Conservation (phyloP, 1,140 invertebrate species). For the Halyomorpha halys region DNA sequence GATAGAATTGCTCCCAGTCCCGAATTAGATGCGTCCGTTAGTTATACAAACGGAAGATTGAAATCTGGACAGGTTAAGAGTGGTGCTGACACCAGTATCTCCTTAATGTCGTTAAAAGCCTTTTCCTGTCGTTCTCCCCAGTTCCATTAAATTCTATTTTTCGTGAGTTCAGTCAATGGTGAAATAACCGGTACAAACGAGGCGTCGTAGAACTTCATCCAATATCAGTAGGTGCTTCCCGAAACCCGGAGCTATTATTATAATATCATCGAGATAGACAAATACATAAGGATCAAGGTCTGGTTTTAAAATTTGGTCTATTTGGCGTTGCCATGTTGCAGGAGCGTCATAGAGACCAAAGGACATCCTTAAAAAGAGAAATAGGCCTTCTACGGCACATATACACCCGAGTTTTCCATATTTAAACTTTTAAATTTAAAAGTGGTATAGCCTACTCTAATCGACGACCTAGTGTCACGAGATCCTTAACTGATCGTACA, state of each 20-base stretch:
- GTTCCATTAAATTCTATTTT: conserved; percentile 3
- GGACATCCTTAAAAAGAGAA: conserved; percentile 37
- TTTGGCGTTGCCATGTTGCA: conserved; percentile 34
- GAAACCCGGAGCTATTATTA: background rate
- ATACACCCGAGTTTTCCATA: too few relatives aligned
- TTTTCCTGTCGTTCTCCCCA: conserved; percentile 3
- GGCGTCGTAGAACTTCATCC: background rate
- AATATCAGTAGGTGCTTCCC: background rate
- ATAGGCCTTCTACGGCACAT: conserved; percentile 32
- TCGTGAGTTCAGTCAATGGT: conserved; percentile 30
- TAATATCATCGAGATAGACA: background rate
- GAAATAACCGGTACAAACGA: conserved; percentile 35
- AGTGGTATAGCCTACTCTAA: too few relatives aligned
- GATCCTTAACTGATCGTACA: too few relatives aligned
- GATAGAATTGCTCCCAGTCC: too few relatives aligned
- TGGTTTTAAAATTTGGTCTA: background rate
- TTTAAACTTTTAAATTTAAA: too few relatives aligned
- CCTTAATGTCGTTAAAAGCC: conserved; percentile 32
- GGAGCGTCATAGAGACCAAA: conserved; percentile 38
- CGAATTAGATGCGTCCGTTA: conserved; percentile 32
- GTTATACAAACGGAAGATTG: conserved; percentile 30
- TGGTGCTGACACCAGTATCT: conserved; percentile 26
- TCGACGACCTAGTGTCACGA: too few relatives aligned
- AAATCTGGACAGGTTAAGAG: conserved; percentile 31
- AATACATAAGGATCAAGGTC: background rate